phyloP scores from a whole-genome alignment of 2,113 vertebrate species.

The Ailurus styani region DNA sequence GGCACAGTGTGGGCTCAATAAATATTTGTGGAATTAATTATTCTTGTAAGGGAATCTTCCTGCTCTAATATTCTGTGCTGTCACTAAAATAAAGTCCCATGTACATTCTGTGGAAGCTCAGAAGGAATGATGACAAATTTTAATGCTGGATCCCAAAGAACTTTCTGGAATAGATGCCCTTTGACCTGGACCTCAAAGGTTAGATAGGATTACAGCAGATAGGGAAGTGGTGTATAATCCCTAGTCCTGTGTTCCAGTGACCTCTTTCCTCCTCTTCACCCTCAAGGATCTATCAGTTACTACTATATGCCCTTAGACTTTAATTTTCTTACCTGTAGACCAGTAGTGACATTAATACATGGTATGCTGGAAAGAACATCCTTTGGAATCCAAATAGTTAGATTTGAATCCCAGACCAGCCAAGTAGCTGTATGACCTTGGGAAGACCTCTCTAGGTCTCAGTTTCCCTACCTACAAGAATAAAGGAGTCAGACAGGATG shows the following conservation, averaged over 20 bases:
- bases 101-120: background rate
- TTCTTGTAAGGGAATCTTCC: background rate
- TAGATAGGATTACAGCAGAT: background rate
- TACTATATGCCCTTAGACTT: background rate
- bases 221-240: background rate
- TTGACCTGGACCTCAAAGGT: background rate
- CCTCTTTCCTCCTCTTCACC: background rate
- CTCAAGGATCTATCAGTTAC: background rate
- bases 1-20: background rate
- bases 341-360: background rate
- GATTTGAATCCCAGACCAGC: background rate
- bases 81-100: conserved; percentile 15
- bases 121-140: conserved; percentile 9
- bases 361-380: background rate
- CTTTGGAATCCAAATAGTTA: background rate
- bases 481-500: background rate
- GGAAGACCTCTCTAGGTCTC: background rate
- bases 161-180: background rate
- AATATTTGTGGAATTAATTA: background rate
- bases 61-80: background rate
- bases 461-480: conserved; percentile 7
- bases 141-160: background rate
- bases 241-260: background rate
- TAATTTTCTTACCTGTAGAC: background rate
- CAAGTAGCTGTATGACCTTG: background rate